Evolutionary conservation across 2,888 invertebrate genomes (phyloP), one percentile per base, ranked within the genome.

Genomic region (Pandemis heparana): DNA sequence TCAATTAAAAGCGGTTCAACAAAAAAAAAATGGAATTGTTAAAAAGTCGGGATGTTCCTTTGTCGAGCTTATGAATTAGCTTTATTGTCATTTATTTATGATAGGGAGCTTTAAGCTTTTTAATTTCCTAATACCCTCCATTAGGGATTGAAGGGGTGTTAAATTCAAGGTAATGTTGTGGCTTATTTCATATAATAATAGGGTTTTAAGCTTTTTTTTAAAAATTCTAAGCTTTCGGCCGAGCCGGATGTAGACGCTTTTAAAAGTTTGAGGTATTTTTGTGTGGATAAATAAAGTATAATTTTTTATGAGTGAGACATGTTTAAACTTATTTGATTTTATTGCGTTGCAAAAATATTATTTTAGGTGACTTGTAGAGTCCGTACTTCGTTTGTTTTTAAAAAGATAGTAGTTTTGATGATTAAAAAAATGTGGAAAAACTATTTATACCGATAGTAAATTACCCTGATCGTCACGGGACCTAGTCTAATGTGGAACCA

Each of bases 71-170:
- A 74, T 74, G 60, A 74, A 70, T 70, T 56, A 62, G 72, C 43
- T 78, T 80, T 77, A 81, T 80, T 81, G 80, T 81, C 78, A 76
- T 79, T 81, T 79, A 79, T 79, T 78, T 79, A 77, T 79, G 75
- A 76, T 76, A 82, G 85, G 83, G 81, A 79, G 80, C 65, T 65
- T 64, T 48, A 32, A 79, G 80, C 79, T 80, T 83, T 53, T 82
- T 79, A 83, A 84, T 79, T 78, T 79, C 76, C 78, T 81, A 81
- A 82, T 79, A 78, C 71, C 75, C 66, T 61, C 75, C 75, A 75
- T 77, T 77, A 74, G 73, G 79, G 79, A 78, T 81, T 77, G 80
- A 80, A 80, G 79, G 79, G 80, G 76, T 78, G 77, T 81, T 78
- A 75, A 75, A 77, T 77, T 76, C 78, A 73, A 75, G 79, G 76